phyloP scores from a whole-genome alignment of 2,797 vertebrate species.

The Pantherophis alleghaniensis region DNA sequence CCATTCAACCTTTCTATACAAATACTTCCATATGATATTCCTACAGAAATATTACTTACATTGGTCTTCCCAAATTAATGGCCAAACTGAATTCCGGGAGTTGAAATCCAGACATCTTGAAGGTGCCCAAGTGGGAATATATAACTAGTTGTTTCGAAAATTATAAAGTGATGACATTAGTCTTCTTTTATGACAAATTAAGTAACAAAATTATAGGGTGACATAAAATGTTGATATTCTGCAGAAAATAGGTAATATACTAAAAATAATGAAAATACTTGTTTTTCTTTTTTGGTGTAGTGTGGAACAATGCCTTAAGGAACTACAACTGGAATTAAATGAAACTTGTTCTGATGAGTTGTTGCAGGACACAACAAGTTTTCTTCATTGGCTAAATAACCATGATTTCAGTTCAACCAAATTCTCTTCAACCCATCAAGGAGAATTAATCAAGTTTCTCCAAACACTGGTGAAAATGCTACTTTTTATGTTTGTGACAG shows the following conservation, averaged over 20 bases:
- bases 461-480: slow-evolving; percentile 82
- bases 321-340: slow-evolving; percentile 81
- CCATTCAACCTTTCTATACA: neutral
- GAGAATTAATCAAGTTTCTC: slow-evolving; percentile 85
- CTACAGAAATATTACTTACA: neutral
- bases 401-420: slow-evolving; percentile 68
- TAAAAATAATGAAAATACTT: neutral
- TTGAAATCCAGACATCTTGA: neutral
- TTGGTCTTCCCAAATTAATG: neutral
- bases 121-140: neutral
- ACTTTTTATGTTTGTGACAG: neutral
- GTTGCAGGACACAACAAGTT: slow-evolving; percentile 78
- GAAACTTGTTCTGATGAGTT: slow-evolving; percentile 72
- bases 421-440: slow-evolving; percentile 71
- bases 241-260: slow-evolving; percentile 21
- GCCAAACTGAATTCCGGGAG: neutral
- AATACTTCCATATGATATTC: neutral
- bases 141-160: neutral
- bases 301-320: slow-evolving; percentile 84
- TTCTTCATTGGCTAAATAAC: slow-evolving; percentile 81
- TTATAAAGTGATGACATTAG: neutral
- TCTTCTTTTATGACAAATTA: neutral
- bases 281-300: slow-evolving; percentile 67
- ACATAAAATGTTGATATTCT: neutral
- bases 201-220: neutral